Conservation (phyloP, 2,797 vertebrate genomes). For the Enteromius paludinosus region DNA sequence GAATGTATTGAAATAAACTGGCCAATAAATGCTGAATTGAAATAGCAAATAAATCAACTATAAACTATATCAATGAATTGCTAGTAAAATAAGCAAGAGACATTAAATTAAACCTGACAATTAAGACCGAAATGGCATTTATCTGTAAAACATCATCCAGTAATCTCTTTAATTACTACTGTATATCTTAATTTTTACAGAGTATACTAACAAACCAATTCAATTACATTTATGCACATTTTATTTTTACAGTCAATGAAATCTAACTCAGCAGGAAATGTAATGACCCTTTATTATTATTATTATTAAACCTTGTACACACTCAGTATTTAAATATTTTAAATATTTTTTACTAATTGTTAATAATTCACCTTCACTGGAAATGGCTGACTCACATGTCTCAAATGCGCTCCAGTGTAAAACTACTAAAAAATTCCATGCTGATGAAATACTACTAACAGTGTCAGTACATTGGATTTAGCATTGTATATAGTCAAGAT, state of each 20-base stretch:
- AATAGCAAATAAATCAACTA: no score
- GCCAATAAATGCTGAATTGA: no score
- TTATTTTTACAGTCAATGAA: background rate
- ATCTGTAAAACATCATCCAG: background rate
- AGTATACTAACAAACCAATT: background rate
- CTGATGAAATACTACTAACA: background rate
- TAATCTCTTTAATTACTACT: background rate
- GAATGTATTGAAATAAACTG: no score
- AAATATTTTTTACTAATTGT: background rate
- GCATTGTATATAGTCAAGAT: background rate
- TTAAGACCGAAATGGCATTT: background rate
- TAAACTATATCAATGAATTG: no score
- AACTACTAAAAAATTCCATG: background rate
- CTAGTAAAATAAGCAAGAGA: background rate
- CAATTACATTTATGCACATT: background rate
- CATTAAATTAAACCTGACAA: background rate
- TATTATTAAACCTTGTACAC: background rate
- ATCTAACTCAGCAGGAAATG: background rate
- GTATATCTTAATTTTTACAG: no score
- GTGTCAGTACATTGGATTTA: background rate
- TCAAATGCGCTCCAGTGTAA: background rate
- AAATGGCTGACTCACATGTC: background rate
- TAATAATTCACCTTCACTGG: background rate
- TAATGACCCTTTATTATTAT: background rate
- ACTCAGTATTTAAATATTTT: background rate